A percentile compares a stretch with the other conserved stretches of the same genome.
These are phyloP conservation scores for Limnephilus rhombicus DNA, from an alignment of 2,888 invertebrate species.

Conservation along the genomic window DNA sequence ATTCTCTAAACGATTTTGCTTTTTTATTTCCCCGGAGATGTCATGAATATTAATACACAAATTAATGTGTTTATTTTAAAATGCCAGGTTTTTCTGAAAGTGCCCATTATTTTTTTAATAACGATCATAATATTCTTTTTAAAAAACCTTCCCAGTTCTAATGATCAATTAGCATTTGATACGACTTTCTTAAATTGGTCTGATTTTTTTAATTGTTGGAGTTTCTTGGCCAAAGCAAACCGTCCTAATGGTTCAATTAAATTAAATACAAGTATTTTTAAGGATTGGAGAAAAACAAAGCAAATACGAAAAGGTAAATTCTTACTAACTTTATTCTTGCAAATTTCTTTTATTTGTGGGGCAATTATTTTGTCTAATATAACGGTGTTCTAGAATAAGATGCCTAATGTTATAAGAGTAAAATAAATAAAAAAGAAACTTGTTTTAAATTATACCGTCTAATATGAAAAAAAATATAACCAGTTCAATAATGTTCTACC, in stretches of 20 bases:
- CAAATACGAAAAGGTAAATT: background rate
- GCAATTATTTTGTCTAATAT: background rate
- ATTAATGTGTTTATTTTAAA: background rate
- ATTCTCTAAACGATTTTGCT: background rate
- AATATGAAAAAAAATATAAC: too few relatives aligned
- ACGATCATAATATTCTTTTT: background rate
- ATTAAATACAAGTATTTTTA: slow-evolving; percentile 5
- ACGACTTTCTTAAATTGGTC: slow-evolving; percentile 13
- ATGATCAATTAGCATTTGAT: slow-evolving; percentile 38
- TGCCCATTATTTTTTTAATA: background rate
- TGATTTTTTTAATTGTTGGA: background rate
- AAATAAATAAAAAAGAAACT: too few relatives aligned
- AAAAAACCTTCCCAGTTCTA: background rate
- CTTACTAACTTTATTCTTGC: background rate
- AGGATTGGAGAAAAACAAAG: background rate
- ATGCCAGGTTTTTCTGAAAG: background rate
- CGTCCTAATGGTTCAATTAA: background rate
- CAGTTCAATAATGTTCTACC: too few relatives aligned
- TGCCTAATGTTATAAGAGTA: background rate
- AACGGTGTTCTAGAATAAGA: background rate
- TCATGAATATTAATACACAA: background rate
- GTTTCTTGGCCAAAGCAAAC: background rate
- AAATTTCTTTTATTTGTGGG: background rate
- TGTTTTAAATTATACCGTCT: too few relatives aligned
- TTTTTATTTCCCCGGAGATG: background rate